A percentile compares a stretch with the other conserved stretches of the same genome.
These are phyloP conservation scores for Heliconius aoede DNA, from an alignment of 2,888 invertebrate genomes.

Conservation along the genomic window DNA sequence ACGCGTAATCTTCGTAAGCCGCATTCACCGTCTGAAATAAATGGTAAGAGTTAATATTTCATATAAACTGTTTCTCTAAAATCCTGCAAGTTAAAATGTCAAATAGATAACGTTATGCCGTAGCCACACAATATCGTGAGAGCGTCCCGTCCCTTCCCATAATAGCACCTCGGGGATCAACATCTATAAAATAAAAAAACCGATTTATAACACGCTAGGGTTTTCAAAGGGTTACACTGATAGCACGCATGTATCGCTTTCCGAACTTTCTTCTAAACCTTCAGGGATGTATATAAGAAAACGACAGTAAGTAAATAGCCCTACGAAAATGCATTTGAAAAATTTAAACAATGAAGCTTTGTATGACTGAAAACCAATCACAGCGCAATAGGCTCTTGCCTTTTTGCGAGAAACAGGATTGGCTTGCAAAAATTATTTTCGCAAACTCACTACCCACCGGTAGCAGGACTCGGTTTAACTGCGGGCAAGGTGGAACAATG, in stretches of 20 bases:
- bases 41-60: conserved; percentile 45
- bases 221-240: conserved; percentile 77
- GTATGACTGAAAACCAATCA: conserved; percentile 70
- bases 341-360: conserved; percentile 63
- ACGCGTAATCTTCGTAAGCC: conserved; percentile 82
- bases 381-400: conserved; percentile 53
- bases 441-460: conserved; percentile 69
- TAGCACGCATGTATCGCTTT: conserved; percentile 70
- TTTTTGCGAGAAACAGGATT: conserved; percentile 64
- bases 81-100: conserved; percentile 3
- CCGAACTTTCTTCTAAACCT: conserved; percentile 57
- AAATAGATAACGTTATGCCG: conserved; percentile 23
- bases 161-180: conserved; percentile 68
- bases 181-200: conserved; percentile 82
- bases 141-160: conserved; percentile 66
- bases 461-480: conserved; percentile 68
- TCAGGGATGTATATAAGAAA: conserved; percentile 59
- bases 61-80: background rate
- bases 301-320: conserved; percentile 62
- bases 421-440: conserved; percentile 81
- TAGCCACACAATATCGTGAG: conserved; percentile 72
- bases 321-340: conserved; percentile 55
- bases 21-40: conserved; percentile 47
- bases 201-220: conserved; percentile 79
- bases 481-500: conserved; percentile 62